These are phyloP conservation scores for Erythrocercus mccallii DNA, from an alignment of 2,113 vertebrate genomes.

Conservation along the genomic window DNA sequence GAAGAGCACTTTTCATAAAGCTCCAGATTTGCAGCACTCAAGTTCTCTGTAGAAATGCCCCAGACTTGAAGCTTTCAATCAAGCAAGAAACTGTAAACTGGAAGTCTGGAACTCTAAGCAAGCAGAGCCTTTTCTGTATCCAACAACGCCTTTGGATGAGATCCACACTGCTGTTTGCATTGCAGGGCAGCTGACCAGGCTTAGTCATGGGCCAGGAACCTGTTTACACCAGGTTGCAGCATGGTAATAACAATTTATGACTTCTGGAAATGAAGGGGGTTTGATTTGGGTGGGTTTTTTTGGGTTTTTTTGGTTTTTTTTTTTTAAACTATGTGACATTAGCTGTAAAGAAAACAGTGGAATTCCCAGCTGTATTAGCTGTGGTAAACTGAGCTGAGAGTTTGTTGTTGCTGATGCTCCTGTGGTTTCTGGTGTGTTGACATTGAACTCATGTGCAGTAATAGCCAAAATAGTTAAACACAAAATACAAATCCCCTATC, in stretches of 20 bases:
- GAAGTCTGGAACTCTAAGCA: background rate
- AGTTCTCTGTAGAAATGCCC: background rate
- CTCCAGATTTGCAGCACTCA: background rate
- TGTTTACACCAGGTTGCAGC: background rate
- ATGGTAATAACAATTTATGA: background rate
- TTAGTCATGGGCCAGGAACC: constrained; percentile 29
- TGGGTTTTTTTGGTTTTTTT: too few species aligned
- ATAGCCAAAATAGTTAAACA: background rate
- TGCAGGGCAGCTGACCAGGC: background rate
- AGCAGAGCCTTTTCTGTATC: background rate
- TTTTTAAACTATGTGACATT: background rate
- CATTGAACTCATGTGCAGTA: background rate
- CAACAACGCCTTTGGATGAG: background rate
- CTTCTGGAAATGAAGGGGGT: constrained; percentile 31
- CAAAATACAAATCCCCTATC: background rate
- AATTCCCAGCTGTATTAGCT: background rate
- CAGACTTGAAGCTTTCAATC: background rate
- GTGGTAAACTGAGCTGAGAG: background rate
- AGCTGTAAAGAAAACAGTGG: constrained; percentile 15
- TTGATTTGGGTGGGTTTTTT: background rate
- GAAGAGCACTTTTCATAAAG: background rate
- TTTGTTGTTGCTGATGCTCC: background rate
- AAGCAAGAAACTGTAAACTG: background rate
- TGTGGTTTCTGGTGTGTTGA: constrained; percentile 6
- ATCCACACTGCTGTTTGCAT: background rate